A percentile compares a stretch with the other conserved stretches of the same genome.
Evolutionary conservation across 2,888 invertebrate species (phyloP).

Genomic region (Caenorhabditis virilis): DNA sequence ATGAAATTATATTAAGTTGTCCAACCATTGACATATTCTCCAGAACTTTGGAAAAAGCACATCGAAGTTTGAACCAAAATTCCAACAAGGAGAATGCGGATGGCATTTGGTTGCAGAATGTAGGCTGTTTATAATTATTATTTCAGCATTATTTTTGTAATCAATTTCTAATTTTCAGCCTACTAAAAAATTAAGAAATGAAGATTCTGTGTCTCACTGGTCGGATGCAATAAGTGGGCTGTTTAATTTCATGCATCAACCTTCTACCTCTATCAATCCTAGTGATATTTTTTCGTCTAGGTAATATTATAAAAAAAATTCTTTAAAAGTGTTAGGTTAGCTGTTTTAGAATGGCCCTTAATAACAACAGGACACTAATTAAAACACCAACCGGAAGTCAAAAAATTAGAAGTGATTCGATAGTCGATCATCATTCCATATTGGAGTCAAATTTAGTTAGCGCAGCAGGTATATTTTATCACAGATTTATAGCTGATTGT

Average conservation of each 20-base stretch:
- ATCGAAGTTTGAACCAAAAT: slow-evolving; percentile 19
- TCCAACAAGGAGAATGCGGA: slow-evolving; percentile 26
- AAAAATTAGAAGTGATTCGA: slow-evolving; percentile 1
- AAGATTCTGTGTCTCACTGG: slow-evolving; percentile 34
- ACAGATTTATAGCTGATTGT: neutral
- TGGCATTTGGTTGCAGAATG: slow-evolving; percentile 30
- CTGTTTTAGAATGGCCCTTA: neutral
- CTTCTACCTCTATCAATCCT: slow-evolving; percentile 29
- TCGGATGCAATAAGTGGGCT: slow-evolving; percentile 35
- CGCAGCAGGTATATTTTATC: too few species aligned
- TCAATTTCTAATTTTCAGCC: slow-evolving; percentile 20
- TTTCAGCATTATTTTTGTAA: neutral
- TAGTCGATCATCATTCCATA: neutral
- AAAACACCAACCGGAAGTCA: slow-evolving; percentile 1
- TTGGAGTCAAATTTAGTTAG: neutral
- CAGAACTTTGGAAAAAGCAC: slow-evolving; percentile 22
- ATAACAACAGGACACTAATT: neutral
- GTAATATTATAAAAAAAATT: slow-evolving; percentile 16
- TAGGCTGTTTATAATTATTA: slow-evolving; percentile 1
- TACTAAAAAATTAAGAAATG: slow-evolving; percentile 12
- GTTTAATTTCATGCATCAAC: slow-evolving; percentile 24
- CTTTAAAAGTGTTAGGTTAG: neutral
- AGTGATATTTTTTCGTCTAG: slow-evolving; percentile 36
- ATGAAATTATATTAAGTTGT: slow-evolving; percentile 29
- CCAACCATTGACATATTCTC: slow-evolving; percentile 30